A percentile compares a stretch with the other conserved stretches of the same genome.
Evolutionary conservation across 2,113 vertebrate species (phyloP).

Genomic region (Salvator merianae): DNA sequence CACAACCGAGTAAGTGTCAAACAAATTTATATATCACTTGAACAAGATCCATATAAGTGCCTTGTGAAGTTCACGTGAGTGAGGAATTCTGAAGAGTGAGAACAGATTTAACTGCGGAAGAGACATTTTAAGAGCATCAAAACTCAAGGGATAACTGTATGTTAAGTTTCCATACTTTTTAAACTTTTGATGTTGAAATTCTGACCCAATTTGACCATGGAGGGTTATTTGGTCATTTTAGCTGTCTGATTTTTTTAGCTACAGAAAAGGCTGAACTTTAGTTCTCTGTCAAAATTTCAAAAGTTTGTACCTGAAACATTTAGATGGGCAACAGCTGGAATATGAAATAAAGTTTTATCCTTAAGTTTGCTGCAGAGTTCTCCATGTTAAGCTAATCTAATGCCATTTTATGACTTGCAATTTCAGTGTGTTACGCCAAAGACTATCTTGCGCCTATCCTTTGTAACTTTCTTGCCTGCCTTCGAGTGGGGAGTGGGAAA

Average conservation of each 20-base stretch:
- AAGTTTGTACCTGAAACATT: not conserved
- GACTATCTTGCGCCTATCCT: accelerated
- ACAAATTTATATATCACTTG: not conserved
- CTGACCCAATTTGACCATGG: not conserved
- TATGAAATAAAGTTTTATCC: not conserved
- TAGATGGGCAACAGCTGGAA: not conserved
- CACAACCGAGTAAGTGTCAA: not conserved
- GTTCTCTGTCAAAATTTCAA: not conserved
- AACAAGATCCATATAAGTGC: not conserved
- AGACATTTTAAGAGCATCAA: not conserved
- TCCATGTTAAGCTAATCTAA: not conserved
- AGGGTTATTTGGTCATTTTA: not conserved
- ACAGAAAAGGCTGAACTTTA: not conserved
- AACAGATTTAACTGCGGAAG: not conserved
- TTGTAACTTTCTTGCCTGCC: not conserved
- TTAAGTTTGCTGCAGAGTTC: not conserved
- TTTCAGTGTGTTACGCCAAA: not conserved
- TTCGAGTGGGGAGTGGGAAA: not conserved
- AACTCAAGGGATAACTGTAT: not conserved
- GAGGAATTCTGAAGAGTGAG: not conserved
- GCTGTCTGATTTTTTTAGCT: not conserved
- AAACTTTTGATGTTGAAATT: not conserved
- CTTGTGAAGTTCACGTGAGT: not conserved
- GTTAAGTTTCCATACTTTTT: not conserved
- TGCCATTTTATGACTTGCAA: not conserved